Evolutionary conservation across 1,140 invertebrate genomes (phyloP), one percentile per base, ranked within the genome.

Genomic region (Andrena cerasifolii): DNA sequence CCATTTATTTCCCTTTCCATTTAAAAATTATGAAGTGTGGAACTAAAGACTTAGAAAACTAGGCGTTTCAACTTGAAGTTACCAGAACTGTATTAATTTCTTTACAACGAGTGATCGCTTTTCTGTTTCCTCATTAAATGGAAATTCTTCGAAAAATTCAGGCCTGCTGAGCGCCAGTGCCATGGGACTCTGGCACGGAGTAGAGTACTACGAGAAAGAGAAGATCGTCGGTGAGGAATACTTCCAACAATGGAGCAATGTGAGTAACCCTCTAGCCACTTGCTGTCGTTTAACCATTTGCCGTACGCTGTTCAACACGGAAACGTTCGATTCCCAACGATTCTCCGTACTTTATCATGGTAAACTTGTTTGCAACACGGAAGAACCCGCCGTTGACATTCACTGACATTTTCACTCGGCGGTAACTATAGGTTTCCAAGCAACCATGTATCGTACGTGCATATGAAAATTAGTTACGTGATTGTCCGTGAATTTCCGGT

Each of bases 161-260:
- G 98, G 97, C 93, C 90, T 98, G 51, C 91, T 98, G 78, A 96
- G 96, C 78, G 97, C 97, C 36, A 97, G 97, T 56, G 97, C 95
- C 43, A 98, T 98, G 97, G 98, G 97, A 62, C 93, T 98, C 36
- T 99, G 97, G 97, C 98, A 98, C 90, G 98, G 97, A 40, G 97
- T 98, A 26, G 98, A 98, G 91, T 98, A 98, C 92, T 98, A 98
- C 87, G 98, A 99, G 91, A 97, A 97, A 90, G 97, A 98, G 91
- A 98, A 97, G 92, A 95, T 98, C 36, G 97, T 98, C 63, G 97
- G 96, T 47, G 96, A 98, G 87, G 96, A 97, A 87, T 97, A 95
- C 89, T 98, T 97, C 89, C 97, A 98, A 91, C 96, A 97, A 88
- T 99, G 98, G 97, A 97, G 95, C 90, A 96, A 95, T 91, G 97